Conservation (phyloP, 1,140 invertebrate species). For the Pogonomyrmex barbatus region DNA sequence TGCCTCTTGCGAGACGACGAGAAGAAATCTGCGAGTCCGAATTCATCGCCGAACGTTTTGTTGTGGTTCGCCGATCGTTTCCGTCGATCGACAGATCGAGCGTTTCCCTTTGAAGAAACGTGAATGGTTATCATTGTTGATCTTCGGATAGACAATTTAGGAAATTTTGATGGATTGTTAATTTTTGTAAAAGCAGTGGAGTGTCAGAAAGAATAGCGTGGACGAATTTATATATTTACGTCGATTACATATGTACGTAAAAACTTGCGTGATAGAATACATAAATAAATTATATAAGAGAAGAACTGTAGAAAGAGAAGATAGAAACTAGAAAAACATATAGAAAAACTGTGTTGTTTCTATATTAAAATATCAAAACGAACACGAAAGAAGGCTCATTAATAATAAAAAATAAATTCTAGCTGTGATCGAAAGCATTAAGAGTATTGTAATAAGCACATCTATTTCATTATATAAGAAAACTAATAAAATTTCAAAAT, state of each 20-base stretch:
- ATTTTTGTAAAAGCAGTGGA: background rate
- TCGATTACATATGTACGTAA: background rate
- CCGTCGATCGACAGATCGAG: background rate
- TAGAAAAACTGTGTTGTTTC: no score
- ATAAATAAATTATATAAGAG: background rate
- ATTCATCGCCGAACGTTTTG: background rate
- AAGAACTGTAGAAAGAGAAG: no score
- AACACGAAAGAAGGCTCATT: background rate
- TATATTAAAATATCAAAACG: no score
- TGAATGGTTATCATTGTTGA: background rate
- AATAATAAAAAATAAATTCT: background rate
- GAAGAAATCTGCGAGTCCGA: background rate
- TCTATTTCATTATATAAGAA: background rate
- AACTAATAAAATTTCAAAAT: no score
- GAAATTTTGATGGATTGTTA: background rate
- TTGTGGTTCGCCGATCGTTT: background rate
- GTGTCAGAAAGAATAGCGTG: background rate
- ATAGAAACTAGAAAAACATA: no score
- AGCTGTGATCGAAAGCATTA: slow-evolving; percentile 1
- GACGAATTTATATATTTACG: background rate
- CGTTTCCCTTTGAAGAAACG: background rate
- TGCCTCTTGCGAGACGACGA: background rate
- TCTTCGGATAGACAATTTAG: background rate
- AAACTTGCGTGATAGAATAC: background rate
- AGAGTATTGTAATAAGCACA: background rate